These are phyloP conservation scores for Choloepus hoffmanni DNA, from an alignment of 2,113 vertebrate species.

Conservation along the genomic window DNA sequence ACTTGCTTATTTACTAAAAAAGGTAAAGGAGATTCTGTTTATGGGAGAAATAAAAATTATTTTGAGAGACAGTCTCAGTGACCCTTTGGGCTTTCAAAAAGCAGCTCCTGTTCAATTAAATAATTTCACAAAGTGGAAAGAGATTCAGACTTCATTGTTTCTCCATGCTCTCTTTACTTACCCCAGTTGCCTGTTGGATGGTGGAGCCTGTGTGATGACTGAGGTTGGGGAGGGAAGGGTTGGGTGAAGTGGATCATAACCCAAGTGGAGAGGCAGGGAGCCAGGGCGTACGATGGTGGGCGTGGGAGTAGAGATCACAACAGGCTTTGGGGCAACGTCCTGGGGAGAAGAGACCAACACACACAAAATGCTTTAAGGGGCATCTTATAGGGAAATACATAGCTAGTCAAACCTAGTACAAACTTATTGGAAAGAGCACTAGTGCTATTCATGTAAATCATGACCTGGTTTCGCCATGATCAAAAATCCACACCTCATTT, in stretches of 20 bases:
- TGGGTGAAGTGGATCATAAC: constrained; percentile 94
- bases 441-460: constrained; percentile 11
- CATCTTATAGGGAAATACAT: constrained; percentile 27
- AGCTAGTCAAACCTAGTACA: constrained; percentile 34
- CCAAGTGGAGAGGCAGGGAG: constrained; percentile 95
- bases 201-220: constrained; percentile 97
- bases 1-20: constrained; percentile 31
- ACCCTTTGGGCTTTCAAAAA: constrained; percentile 34
- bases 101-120: constrained; percentile 35
- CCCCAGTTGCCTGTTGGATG: constrained; percentile 95
- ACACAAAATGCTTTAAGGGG: constrained; percentile 63
- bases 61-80: constrained; percentile 65
- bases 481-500: constrained; percentile 5
- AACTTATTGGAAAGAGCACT: constrained; percentile 54
- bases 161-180: constrained; percentile 84
- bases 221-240: constrained; percentile 98
- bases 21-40: constrained; percentile 43
- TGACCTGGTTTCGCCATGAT: background rate
- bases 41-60: background rate
- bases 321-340: constrained; percentile 90
- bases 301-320: constrained; percentile 92
- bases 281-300: constrained; percentile 96
- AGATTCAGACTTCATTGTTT: background rate
- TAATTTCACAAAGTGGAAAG: constrained; percentile 49
- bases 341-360: constrained; percentile 73